Percentiles rank a stretch among this genome's conserved stretches.
phyloP scores from a whole-genome alignment of 1,140 invertebrate species.

The Drosophila repleta region DNA sequence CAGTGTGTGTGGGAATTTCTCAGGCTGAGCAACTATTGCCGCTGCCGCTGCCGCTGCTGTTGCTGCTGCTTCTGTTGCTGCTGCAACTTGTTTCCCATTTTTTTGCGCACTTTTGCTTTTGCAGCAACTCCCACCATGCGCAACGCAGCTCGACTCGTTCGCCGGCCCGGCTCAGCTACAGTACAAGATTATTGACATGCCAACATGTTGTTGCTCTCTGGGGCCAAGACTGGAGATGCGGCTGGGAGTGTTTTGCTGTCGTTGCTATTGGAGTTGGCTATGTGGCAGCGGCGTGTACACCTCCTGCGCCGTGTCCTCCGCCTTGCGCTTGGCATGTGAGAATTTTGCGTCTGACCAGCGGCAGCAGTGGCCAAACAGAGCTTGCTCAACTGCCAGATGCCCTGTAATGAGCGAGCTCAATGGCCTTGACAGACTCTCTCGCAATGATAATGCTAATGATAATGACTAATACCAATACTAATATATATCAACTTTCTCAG shows the following conservation, averaged over 20 bases:
- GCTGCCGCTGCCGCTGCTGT: not conserved
- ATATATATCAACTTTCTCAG: too few species aligned
- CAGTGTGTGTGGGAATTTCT: constrained; percentile 30
- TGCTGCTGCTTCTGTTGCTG: not conserved
- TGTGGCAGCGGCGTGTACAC: too few species aligned
- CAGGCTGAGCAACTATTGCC: constrained; percentile 27
- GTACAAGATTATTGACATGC: constrained; percentile 79
- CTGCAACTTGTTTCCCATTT: constrained; percentile 33
- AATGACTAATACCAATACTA: not conserved
- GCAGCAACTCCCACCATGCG: constrained; percentile 39
- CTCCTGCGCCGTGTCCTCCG: too few species aligned
- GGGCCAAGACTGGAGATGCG: constrained; percentile 6
- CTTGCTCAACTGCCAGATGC: not conserved
- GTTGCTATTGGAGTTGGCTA: constrained; percentile 16
- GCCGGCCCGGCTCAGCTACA: constrained; percentile 11
- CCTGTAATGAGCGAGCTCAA: not conserved
- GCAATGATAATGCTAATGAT: not conserved
- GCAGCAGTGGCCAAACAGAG: not conserved
- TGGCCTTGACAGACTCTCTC: not conserved
- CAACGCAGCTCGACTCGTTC: too few species aligned
- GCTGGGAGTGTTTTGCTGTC: not conserved
- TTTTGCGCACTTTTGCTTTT: constrained; percentile 51
- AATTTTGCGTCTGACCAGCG: constrained; percentile 48
- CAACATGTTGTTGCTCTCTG: constrained; percentile 76
- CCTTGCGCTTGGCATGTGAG: constrained; percentile 34